Evolutionary conservation across 2,113 vertebrate genomes (phyloP), one percentile per base, ranked within the genome.

Genomic region (Gobio gobio): DNA sequence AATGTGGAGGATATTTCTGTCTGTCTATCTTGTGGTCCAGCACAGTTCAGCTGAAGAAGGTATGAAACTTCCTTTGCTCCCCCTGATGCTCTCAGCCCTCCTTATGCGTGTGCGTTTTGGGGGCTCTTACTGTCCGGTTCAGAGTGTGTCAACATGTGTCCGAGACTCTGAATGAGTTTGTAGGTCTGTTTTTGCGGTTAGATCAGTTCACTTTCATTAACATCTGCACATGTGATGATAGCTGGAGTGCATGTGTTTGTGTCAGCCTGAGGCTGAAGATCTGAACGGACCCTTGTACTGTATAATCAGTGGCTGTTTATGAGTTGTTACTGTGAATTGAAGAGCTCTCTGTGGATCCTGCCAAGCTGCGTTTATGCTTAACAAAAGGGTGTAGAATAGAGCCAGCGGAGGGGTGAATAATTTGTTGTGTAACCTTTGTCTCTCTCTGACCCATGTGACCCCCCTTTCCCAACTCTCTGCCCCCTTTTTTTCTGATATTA

Each of bases 1-100:
- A 91, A 95, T 95, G 95, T 95, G 94, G 94, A 94, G 92, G 91
- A 89, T 95, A 89, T 88, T 94, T 91, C 89, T 95, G 89, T 93
- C 84, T 88, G 92, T 95, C 89, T 93, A 90, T 90, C 88, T 95
- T 87, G 92, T 92, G 89, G 86, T 95, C 88, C 94, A 94, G 93
- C 88, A 92, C 22, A 90, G 92, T 91, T 94, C 92, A 91, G 94
- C 94, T 85, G 95, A 95, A 92, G 95, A 95, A 93, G 95, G 95
- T 95, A 94, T 93, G 93, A 70, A 87, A 78, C 63, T 75, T 81
- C 83, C 80, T 58, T 84, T 43, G 33, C 20, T 73, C 40, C 36
- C 12, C 61, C 36, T 20, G n/a, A 1, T 90, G 90, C 89, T 93
- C 92, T 89, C 29, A n/a, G 40, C 4, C 40, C 22, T 40, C 83